phyloP scores from a whole-genome alignment of 2,797 vertebrate species.

The Parauchenoglanis ngamensis region DNA sequence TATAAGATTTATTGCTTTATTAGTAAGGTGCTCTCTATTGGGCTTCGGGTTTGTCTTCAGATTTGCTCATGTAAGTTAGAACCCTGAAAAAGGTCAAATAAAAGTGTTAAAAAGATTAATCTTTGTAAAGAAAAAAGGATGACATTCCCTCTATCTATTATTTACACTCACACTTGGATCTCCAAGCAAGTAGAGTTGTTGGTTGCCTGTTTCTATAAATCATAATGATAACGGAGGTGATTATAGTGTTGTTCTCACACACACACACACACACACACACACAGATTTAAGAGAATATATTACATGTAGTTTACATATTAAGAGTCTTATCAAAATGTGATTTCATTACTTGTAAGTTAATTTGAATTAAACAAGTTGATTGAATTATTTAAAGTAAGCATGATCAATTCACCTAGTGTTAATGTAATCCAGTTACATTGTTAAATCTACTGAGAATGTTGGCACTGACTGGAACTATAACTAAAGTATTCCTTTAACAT shows the following conservation, averaged over 20 bases:
- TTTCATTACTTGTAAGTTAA: too few species aligned
- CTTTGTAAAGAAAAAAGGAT: not conserved
- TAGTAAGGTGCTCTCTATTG: conserved; percentile 11
- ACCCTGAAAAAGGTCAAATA: not conserved
- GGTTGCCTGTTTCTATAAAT: not conserved
- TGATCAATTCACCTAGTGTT: too few species aligned
- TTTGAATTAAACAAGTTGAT: too few species aligned
- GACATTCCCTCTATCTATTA: not conserved
- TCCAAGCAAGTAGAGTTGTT: not conserved
- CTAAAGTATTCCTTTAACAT: too few species aligned
- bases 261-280: not conserved
- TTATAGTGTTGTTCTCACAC: not conserved
- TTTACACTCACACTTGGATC: not conserved
- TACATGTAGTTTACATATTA: too few species aligned
- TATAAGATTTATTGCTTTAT: conserved; percentile 30
- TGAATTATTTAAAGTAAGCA: too few species aligned
- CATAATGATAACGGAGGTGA: not conserved
- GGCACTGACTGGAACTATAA: too few species aligned
- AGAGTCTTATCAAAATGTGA: too few species aligned
- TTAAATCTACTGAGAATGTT: too few species aligned
- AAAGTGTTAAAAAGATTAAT: not conserved
- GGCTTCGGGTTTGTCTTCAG: not conserved
- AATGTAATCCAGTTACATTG: too few species aligned
- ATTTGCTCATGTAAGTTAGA: conserved; percentile 4
- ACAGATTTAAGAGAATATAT: too few species aligned